A percentile compares a stretch with the other conserved stretches of the same genome.
Evolutionary conservation across 2,797 vertebrate species (phyloP).

Genomic region (Melanotaenia nigrans): DNA sequence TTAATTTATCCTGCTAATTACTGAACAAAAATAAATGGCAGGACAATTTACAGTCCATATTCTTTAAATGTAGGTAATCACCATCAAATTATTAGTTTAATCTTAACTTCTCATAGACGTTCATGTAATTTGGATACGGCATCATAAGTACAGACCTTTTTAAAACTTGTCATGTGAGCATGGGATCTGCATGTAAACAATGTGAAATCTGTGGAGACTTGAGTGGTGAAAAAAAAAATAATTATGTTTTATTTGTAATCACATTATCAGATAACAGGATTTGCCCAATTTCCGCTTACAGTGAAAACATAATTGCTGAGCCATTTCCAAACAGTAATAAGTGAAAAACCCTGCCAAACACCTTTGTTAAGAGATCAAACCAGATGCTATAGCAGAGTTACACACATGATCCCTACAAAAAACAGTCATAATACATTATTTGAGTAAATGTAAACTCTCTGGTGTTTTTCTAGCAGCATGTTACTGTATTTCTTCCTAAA

Average conservation of each 20-base stretch:
- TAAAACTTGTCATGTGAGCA: background rate
- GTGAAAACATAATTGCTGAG: background rate
- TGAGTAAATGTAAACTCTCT: background rate
- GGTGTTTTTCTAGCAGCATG: background rate
- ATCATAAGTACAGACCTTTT: background rate
- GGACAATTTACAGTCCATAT: background rate
- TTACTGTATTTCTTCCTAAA: background rate
- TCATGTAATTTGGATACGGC: background rate
- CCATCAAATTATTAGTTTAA: background rate
- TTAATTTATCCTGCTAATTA: background rate
- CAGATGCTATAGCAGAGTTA: background rate
- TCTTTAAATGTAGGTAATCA: background rate
- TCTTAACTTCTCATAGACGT: background rate
- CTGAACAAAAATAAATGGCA: background rate
- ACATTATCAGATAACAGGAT: background rate
- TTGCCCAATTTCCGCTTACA: conserved; percentile 11
- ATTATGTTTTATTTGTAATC: background rate
- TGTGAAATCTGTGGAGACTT: background rate
- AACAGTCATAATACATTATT: background rate
- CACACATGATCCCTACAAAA: background rate
- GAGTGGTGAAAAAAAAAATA: background rate
- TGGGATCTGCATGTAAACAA: background rate
- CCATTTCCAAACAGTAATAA: background rate
- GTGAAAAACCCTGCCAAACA: background rate
- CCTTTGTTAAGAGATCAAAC: background rate